Evolutionary conservation across 2,797 vertebrate species (phyloP).

Genomic region (Antennarius maculatus): DNA sequence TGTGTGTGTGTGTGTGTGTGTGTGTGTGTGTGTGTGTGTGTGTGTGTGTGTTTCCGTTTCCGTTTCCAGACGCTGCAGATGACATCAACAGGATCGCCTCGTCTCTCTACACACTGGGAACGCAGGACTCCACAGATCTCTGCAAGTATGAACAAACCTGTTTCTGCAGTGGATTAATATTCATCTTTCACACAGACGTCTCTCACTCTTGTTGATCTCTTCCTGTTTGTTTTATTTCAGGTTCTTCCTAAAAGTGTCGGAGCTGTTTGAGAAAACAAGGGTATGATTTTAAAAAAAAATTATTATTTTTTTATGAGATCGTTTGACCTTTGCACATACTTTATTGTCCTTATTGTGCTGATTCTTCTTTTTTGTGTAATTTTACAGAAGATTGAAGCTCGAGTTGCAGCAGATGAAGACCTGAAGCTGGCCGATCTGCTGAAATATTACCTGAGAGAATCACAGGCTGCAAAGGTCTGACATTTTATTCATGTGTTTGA

Average conservation of each 20-base stretch:
- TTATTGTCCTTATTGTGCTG: not conserved
- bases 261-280: conserved; percentile 97
- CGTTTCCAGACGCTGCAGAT: conserved; percentile 92
- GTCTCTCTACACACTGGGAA: conserved; percentile 93
- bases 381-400: conserved; percentile 94
- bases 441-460: conserved; percentile 97
- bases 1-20: not conserved
- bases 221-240: conserved; percentile 70
- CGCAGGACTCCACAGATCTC: conserved; percentile 96
- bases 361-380: conserved; percentile 1
- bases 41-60: conserved; percentile 33
- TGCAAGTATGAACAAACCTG: conserved; percentile 86
- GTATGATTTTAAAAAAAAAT: conserved; percentile 83
- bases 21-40: conserved; percentile 15
- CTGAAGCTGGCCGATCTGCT: conserved; percentile 97
- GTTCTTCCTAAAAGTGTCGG: conserved; percentile 98
- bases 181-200: not conserved
- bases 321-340: not conserved
- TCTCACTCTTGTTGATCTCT: not conserved
- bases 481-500: not conserved
- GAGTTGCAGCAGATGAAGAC: conserved; percentile 96
- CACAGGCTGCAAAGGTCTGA: conserved; percentile 93
- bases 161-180: not conserved
- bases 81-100: conserved; percentile 99
- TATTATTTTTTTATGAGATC: not conserved